A percentile compares a stretch with the other conserved stretches of the same genome.
Conservation (phyloP, 2,113 vertebrate genomes). For the Polypterus bichir region DNA sequence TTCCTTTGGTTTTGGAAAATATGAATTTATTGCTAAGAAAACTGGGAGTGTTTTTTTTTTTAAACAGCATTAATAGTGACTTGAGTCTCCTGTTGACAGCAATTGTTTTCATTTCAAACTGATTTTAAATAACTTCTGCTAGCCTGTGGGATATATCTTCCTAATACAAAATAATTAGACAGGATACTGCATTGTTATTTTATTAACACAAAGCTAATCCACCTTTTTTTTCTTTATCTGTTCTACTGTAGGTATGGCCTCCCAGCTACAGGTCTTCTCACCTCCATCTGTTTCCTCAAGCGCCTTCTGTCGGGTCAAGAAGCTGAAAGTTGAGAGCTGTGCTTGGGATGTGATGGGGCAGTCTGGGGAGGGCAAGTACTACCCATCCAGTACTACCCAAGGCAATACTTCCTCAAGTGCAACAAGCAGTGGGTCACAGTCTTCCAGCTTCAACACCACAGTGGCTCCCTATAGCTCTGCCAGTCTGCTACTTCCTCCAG, state of each 20-base stretch:
- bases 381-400: conserved; percentile 68
- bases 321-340: conserved; percentile 89
- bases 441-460: conserved; percentile 62
- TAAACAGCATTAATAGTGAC: too few relatives aligned
- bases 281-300: conserved; percentile 92
- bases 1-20: too few relatives aligned
- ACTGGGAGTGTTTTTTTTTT: too few relatives aligned
- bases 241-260: conserved; percentile 74
- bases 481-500: conserved; percentile 55
- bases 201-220: too few relatives aligned
- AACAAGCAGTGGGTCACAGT: conserved; percentile 68
- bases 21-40: too few relatives aligned
- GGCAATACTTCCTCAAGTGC: conserved; percentile 45
- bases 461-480: conserved; percentile 71
- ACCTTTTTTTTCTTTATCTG: neutral
- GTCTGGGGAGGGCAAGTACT: conserved; percentile 69
- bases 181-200: too few relatives aligned
- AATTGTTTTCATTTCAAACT: too few relatives aligned
- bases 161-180: too few relatives aligned
- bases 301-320: conserved; percentile 89
- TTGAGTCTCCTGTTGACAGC: too few relatives aligned
- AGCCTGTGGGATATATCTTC: too few relatives aligned
- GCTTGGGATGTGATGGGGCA: conserved; percentile 80
- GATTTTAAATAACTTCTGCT: too few relatives aligned
- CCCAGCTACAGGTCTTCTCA: conserved; percentile 91